These are phyloP conservation scores for Crypturellus tataupa DNA, from an alignment of 2,797 vertebrate genomes.

Conservation along the genomic window DNA sequence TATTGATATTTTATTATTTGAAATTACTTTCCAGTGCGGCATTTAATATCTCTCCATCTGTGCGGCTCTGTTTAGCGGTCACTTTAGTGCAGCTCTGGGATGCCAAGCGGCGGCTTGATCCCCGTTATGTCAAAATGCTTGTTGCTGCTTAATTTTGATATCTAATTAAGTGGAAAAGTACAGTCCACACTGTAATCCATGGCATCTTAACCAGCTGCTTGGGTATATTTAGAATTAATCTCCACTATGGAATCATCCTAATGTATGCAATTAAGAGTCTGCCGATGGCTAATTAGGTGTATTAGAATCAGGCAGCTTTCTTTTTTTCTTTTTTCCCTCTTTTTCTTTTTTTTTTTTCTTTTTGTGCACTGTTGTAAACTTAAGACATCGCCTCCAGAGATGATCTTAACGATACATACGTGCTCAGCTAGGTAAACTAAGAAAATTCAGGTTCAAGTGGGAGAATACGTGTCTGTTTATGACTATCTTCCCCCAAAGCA, in stretches of 20 bases:
- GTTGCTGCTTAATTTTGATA: constrained; percentile 93
- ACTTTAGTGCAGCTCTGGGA: constrained; percentile 93
- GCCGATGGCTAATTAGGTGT: constrained; percentile 99
- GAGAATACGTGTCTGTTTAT: neutral
- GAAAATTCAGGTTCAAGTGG: neutral
- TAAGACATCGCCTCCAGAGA: constrained; percentile 67
- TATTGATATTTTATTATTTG: constrained; percentile 99
- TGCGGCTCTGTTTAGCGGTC: constrained; percentile 93
- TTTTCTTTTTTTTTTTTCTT: neutral
- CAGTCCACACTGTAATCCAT: constrained; percentile 92
- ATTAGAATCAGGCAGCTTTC: constrained; percentile 89
- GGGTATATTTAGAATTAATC: constrained; percentile 99
- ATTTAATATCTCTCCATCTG: constrained; percentile 99
- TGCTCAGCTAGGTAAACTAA: constrained; percentile 26
- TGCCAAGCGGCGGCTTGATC: constrained; percentile 85
- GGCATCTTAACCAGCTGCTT: constrained; percentile 95
- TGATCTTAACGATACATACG: constrained; percentile 32
- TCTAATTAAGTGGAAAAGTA: constrained; percentile 96
- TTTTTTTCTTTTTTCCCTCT: neutral
- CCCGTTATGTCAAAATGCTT: constrained; percentile 90
- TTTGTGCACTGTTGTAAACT: constrained; percentile 62
- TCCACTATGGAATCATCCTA: constrained; percentile 98
- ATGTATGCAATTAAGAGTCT: constrained; percentile 99
- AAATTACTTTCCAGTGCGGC: constrained; percentile 96
- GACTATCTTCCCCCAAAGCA: neutral